Conservation (phyloP, 2,888 invertebrate genomes). For the Rhingia rostrata region DNA sequence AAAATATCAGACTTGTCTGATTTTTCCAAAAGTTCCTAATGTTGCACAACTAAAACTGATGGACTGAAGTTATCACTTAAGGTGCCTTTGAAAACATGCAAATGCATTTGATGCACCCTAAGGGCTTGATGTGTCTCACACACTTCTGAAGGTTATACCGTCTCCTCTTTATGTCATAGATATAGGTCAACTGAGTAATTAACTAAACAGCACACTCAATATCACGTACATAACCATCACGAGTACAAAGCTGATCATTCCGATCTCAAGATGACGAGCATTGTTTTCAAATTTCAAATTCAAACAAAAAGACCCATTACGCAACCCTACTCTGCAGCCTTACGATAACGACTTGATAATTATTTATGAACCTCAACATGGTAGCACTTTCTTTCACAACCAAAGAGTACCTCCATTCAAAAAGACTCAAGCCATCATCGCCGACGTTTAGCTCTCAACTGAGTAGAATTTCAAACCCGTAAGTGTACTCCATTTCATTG, state of each 20-base stretch:
- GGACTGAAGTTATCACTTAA: too few relatives aligned
- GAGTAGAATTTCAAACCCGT: too few relatives aligned
- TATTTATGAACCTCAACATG: constrained; percentile 22
- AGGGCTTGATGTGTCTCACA: too few relatives aligned
- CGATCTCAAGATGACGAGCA: constrained; percentile 6
- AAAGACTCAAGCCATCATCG: constrained; percentile 5
- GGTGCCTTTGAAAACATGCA: too few relatives aligned
- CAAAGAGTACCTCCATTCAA: constrained; percentile 13
- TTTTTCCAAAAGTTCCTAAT: too few relatives aligned
- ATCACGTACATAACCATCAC: background rate
- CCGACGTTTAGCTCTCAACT: constrained; percentile 18
- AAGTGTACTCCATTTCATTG: too few relatives aligned
- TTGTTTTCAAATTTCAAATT: constrained; percentile 19
- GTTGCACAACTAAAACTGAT: too few relatives aligned
- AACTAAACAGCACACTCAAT: background rate
- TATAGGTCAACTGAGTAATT: background rate
- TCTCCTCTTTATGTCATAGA: too few relatives aligned
- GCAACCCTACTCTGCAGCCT: background rate
- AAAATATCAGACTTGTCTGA: too few relatives aligned
- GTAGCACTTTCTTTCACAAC: constrained; percentile 44
- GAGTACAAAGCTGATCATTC: background rate
- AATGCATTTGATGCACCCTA: too few relatives aligned
- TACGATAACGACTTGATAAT: background rate
- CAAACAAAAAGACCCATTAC: constrained; percentile 19
- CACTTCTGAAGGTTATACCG: too few relatives aligned